Percentiles rank a stretch among this genome's conserved stretches.
Conservation (phyloP, 1,140 invertebrate genomes). For the Sitobion miscanthi region DNA sequence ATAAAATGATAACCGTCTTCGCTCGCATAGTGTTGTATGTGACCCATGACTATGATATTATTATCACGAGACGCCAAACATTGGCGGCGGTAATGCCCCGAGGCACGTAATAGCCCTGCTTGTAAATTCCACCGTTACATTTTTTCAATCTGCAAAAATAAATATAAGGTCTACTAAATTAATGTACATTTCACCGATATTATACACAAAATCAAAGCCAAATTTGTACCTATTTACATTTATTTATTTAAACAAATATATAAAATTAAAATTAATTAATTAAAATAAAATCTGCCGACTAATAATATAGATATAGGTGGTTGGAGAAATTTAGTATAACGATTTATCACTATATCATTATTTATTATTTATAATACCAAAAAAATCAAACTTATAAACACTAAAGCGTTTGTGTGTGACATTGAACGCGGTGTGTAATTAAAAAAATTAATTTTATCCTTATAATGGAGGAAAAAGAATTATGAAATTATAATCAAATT, state of each 20-base stretch:
- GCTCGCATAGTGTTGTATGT: neutral
- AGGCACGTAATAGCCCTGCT: too few species aligned
- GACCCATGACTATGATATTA: neutral
- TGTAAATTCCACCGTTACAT: neutral
- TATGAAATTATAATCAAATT: neutral
- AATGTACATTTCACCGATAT: neutral
- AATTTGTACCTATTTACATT: too few species aligned
- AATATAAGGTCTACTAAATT: too few species aligned
- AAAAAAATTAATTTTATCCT: neutral
- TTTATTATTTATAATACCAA: neutral
- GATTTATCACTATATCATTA: neutral
- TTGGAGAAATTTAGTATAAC: neutral
- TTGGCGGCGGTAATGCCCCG: neutral
- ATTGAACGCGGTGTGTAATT: neutral
- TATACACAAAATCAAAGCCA: neutral
- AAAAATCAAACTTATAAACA: neutral
- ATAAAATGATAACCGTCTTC: neutral
- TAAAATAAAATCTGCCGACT: neutral
- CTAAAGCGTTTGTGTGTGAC: neutral
- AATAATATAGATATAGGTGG: neutral
- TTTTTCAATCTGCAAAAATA: too few species aligned
- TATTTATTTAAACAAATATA: too few species aligned
- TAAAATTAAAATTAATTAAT: too few species aligned
- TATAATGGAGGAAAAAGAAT: neutral
- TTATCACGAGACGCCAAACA: neutral